Conservation (phyloP, 30 jellyfish, hydroid and myxozoan genomes). For the Turritopsis dohrnii region DNA sequence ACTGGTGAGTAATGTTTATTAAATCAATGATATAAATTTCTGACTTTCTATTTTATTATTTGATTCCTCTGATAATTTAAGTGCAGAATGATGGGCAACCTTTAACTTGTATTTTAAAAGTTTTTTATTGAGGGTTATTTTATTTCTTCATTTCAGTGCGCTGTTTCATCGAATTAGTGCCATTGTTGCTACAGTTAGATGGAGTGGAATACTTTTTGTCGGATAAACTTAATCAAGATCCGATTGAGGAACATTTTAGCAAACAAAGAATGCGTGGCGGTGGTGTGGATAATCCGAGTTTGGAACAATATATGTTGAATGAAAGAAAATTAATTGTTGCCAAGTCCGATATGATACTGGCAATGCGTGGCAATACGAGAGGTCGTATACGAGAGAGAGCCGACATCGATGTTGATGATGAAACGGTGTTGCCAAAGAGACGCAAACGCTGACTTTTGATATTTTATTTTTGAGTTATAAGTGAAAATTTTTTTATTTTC, state of each 20-base stretch:
- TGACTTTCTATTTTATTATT: too few species aligned
- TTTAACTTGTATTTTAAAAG: too few species aligned
- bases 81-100: too few species aligned
- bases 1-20: too few species aligned
- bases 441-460: not conserved
- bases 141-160: too few species aligned
- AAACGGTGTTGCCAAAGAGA: not conserved
- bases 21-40: too few species aligned
- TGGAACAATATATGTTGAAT: not conserved
- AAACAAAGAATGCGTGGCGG: not conserved
- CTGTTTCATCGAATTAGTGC: too few species aligned
- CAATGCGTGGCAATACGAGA: not conserved
- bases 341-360: not conserved
- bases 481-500: not conserved
- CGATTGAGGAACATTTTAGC: not conserved
- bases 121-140: too few species aligned
- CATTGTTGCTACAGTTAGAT: too few species aligned
- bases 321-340: not conserved
- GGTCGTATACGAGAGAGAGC: not conserved
- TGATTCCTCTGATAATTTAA: too few species aligned
- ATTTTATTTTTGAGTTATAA: too few species aligned
- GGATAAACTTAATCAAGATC: not conserved
- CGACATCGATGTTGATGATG: not conserved
- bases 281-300: not conserved
- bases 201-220: not conserved